These are phyloP conservation scores for Leucosticte australis DNA, from an alignment of 2,113 vertebrate genomes.

Conservation along the genomic window DNA sequence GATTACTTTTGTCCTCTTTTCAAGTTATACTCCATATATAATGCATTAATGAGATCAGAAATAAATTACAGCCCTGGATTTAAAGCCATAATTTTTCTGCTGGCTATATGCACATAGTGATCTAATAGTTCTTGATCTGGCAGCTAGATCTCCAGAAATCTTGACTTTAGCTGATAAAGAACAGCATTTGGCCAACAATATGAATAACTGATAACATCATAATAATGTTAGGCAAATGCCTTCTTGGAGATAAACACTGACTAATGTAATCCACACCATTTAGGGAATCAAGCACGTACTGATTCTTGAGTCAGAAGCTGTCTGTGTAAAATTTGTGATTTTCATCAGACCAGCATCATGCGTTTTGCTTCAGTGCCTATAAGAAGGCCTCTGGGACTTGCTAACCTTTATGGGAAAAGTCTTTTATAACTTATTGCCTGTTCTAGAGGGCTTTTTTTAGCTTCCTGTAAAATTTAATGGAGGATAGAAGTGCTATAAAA, in stretches of 20 bases:
- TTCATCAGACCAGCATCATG: background rate
- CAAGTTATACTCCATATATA: background rate
- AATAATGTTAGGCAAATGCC: background rate
- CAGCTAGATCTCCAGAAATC: background rate
- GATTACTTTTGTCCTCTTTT: background rate
- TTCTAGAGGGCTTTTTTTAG: background rate
- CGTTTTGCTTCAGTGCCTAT: background rate
- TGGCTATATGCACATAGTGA: background rate
- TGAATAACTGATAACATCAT: background rate
- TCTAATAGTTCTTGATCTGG: background rate
- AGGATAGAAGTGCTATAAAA: background rate
- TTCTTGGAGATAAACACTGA: background rate
- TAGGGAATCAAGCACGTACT: background rate
- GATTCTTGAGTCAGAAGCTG: background rate
- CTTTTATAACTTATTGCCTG: background rate
- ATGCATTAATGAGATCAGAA: background rate
- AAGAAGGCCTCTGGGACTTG: background rate
- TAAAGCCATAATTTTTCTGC: background rate
- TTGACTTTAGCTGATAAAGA: background rate
- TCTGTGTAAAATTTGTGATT: background rate
- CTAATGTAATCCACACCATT: background rate
- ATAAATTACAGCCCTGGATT: background rate
- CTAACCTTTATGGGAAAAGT: background rate
- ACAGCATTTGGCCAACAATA: background rate
- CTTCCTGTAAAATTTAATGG: slow-evolving; percentile 12